Base-by-base conservation (phyloP, 2,888 invertebrate genomes). In the Volucella zonaria region DNA sequence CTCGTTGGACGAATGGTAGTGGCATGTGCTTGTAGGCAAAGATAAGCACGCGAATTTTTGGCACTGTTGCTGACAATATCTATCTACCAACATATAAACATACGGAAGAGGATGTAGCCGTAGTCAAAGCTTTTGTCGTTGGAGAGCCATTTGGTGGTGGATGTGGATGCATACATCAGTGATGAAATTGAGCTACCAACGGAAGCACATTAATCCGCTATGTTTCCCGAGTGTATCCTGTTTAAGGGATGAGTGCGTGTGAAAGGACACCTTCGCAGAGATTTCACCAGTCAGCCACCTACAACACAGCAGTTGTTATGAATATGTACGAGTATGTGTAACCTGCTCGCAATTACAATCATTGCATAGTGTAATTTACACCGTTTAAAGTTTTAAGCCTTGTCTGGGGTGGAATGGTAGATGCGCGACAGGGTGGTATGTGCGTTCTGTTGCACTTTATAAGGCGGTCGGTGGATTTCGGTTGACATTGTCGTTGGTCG, bases 381-480 rank as follows among this genome's bases (percentile, higher is more conserved):
- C 85, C 85, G 62, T 85, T 85, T 85, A 85, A 81, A 85, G 81
- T 85, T 85, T 85, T 85, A 85, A 85, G 85, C 85, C 73, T 40
- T 52, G 85, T 85, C 71, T 85, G 49, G 45, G 80, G 66, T 56
- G 74, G 54, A 42, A 64, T 75, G 52, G 52, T 58, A 59, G 64
- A 42, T 18, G 10, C 2, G 43, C 0, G 43, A 9, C 18, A 52
- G 47, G 62, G 18, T 47, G 49, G 51, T 45, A 49, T 40, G 64
- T 64, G 8, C 14, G 31, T 11, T 52, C 11, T 51, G 67, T 52
- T 66, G 61, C 47, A 51, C 52, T 51, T 38, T 49, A 43, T 18
- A 2, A 51, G 52, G 38, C 18, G 47, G 59, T 45, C 59, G 56
- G 43, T 56, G 62, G 78, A 64, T 59, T 82, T 68, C 40, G 52